phyloP scores from a whole-genome alignment of 2,888 invertebrate species.

The Dryobota labecula region DNA sequence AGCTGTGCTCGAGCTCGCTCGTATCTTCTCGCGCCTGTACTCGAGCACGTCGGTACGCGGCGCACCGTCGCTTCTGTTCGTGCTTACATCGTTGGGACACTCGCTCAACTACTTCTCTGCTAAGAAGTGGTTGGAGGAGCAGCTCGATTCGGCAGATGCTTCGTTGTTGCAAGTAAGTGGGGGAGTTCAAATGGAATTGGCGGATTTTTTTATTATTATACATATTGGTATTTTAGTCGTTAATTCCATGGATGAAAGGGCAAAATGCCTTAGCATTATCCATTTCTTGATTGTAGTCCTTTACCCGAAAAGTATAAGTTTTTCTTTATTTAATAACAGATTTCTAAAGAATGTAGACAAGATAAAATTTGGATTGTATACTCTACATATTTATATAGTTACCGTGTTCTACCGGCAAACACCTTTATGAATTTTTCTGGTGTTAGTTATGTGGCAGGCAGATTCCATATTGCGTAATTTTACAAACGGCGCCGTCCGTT shows the following conservation, averaged over 20 bases:
- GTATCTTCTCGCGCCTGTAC: constrained; percentile 97
- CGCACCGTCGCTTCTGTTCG: constrained; percentile 95
- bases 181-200: no score
- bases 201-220: no score
- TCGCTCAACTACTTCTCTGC: constrained; percentile 97
- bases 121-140: constrained; percentile 98
- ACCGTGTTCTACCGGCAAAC: no score
- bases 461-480: no score
- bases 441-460: no score
- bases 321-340: no score
- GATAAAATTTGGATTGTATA: no score
- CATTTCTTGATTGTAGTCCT: not conserved
- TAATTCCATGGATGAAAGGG: not conserved
- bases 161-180: constrained; percentile 92
- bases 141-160: constrained; percentile 94
- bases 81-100: constrained; percentile 97
- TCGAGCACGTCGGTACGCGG: constrained; percentile 93
- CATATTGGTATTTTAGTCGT: not conserved
- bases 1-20: constrained; percentile 95
- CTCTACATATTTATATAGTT: no score
- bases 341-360: no score
- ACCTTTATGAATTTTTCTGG: no score
- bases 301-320: not conserved
- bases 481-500: no score
- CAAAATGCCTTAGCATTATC: not conserved